Evolutionary conservation across 35 echinoderm and acorn worm species (phyloP).

Genomic region (Antedon bifida): DNA sequence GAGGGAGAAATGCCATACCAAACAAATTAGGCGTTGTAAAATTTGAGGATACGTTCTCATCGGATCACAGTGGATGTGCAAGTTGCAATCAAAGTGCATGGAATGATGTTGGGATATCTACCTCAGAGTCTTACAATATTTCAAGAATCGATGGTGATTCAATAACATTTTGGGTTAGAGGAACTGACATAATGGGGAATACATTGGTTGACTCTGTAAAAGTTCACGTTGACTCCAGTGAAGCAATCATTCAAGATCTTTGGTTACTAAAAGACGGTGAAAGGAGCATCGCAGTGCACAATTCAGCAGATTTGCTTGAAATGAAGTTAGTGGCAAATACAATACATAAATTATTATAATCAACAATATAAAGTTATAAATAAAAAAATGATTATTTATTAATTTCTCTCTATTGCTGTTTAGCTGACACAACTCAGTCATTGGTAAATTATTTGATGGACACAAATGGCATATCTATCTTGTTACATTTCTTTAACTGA

Average conservation of each 20-base stretch:
- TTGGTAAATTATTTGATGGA: too few relatives aligned
- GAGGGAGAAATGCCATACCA: conserved; percentile 19
- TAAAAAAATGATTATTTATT: too few relatives aligned
- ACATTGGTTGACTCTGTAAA: not conserved
- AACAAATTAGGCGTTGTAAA: too few relatives aligned
- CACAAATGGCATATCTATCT: too few relatives aligned
- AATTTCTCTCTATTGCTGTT: too few relatives aligned
- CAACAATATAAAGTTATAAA: too few relatives aligned
- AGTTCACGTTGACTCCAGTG: conserved; percentile 29
- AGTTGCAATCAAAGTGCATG: not conserved
- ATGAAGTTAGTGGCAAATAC: conserved; percentile 35
- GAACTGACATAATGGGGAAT: conserved; percentile 8
- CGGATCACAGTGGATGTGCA: not conserved
- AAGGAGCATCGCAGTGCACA: too few relatives aligned
- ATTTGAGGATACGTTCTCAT: too few relatives aligned
- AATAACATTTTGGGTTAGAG: too few relatives aligned
- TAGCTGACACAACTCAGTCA: too few relatives aligned
- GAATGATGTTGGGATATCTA: conserved; percentile 5
- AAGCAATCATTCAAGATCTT: conserved; percentile 9
- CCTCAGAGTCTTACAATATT: not conserved
- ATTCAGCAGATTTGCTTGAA: conserved; percentile 14
- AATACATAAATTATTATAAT: too few relatives aligned
- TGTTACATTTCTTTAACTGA: too few relatives aligned
- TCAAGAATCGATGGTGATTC: conserved; percentile 16
- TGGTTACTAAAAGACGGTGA: conserved; percentile 19